Conservation (phyloP, 2,113 vertebrate species). For the Oreotrochilus melanogaster region DNA sequence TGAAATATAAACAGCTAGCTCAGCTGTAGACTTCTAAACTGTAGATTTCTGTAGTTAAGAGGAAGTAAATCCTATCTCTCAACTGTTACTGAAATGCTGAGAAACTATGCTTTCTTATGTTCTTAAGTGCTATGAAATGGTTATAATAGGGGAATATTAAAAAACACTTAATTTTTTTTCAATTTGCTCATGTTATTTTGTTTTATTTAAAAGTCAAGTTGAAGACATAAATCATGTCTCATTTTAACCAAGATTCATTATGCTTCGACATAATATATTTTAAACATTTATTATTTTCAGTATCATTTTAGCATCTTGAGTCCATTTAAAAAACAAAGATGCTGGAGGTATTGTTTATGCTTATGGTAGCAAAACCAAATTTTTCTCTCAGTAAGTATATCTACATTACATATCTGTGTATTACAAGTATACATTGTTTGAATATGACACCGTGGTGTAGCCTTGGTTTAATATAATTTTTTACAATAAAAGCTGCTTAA, state of each 20-base stretch:
- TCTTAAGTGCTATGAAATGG: not conserved
- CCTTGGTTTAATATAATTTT: not conserved
- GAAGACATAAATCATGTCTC: not conserved
- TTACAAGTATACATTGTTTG: not conserved
- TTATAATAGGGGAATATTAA: not conserved
- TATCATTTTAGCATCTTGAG: not conserved
- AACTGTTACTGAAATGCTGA: not conserved
- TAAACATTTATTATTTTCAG: not conserved
- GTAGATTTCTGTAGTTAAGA: not conserved
- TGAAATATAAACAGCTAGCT: not conserved
- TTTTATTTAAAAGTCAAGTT: not conserved
- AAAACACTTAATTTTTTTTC: not conserved
- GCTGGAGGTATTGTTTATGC: not conserved
- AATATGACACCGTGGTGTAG: not conserved
- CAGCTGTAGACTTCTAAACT: not conserved
- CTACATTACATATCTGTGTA: not conserved
- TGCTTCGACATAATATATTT: not conserved
- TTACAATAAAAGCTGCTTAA: conserved; percentile 6
- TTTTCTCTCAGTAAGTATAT: not conserved
- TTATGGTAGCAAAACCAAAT: not conserved
- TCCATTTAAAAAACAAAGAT: not conserved
- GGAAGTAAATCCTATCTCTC: not conserved
- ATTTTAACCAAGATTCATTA: not conserved
- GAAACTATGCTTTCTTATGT: not conserved
- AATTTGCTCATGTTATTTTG: not conserved